Evolutionary conservation across 2,113 vertebrate species (phyloP).

Genomic region (Collichthys lucidus): DNA sequence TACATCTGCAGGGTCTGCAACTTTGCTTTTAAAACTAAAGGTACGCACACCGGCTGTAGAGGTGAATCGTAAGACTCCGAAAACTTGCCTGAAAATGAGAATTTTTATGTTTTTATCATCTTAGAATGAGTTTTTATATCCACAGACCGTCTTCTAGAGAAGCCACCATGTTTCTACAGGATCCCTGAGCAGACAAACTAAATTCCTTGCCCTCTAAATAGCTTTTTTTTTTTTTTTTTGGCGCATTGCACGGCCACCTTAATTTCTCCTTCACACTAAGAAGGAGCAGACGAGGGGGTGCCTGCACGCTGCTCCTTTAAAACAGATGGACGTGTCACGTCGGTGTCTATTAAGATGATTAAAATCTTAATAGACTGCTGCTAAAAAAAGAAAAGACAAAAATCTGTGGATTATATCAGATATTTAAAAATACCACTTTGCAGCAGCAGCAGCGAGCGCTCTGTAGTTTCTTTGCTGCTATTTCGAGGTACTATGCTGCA

Average conservation of each 20-base stretch:
- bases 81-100: too few species aligned
- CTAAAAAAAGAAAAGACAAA: not conserved
- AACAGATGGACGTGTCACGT: not conserved
- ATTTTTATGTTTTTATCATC: not conserved
- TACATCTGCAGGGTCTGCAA: conserved; percentile 98
- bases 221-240: too few species aligned
- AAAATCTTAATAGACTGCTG: not conserved
- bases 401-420: not conserved
- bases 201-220: too few species aligned
- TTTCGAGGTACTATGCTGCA: conserved; percentile 19
- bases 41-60: conserved; percentile 74
- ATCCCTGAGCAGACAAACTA: too few species aligned
- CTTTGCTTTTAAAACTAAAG: conserved; percentile 99
- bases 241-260: too few species aligned
- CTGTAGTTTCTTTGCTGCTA: conserved; percentile 2
- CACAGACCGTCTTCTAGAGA: too few species aligned
- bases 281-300: too few species aligned
- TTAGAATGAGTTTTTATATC: not conserved
- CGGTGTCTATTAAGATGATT: not conserved
- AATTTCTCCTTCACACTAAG: too few species aligned
- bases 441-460: conserved; percentile 10
- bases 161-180: too few species aligned
- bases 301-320: not conserved
- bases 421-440: conserved; percentile 8
- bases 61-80: too few species aligned